Percentiles rank a stretch among this genome's conserved stretches.
These are phyloP conservation scores for Zoroaster sp. DNA, from an alignment of 53 echinoderm and acorn worm genomes.

Conservation along the genomic window DNA sequence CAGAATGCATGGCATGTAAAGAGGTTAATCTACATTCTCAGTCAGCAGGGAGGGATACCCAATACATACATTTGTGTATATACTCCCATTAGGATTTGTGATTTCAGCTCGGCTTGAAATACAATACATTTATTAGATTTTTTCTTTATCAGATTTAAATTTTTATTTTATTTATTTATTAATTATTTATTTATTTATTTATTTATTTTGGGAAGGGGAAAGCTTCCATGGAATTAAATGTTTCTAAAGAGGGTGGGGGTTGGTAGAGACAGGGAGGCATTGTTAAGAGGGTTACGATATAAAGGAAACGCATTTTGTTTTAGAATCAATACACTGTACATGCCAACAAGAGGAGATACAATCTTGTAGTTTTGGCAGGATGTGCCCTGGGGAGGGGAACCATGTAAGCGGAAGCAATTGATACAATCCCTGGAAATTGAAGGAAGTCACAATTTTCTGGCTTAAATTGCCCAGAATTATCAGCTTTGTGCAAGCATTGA, in stretches of 20 bases:
- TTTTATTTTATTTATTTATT: not conserved
- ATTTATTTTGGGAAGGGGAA: not conserved
- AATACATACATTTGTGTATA: not conserved
- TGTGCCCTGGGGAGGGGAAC: not conserved
- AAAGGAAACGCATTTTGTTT: not conserved
- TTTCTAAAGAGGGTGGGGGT: not conserved
- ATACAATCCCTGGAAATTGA: not conserved
- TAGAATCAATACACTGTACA: not conserved
- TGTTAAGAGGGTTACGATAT: not conserved
- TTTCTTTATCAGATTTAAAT: not conserved
- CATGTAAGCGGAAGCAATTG: not conserved
- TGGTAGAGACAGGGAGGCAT: not conserved
- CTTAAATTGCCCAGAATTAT: not conserved
- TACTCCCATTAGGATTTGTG: not conserved
- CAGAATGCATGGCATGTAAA: constrained; percentile 10
- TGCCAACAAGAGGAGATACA: not conserved
- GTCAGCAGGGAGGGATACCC: not conserved
- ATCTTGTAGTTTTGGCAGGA: not conserved
- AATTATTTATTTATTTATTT: not conserved
- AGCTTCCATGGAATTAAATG: not conserved
- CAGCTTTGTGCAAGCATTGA: not conserved
- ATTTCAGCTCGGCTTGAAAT: not conserved
- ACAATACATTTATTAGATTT: not conserved
- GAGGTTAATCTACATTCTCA: not conserved
- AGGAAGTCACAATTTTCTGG: not conserved